These are phyloP conservation scores for Linnaemya vulpina DNA, from an alignment of 2,888 invertebrate genomes.

Conservation along the genomic window DNA sequence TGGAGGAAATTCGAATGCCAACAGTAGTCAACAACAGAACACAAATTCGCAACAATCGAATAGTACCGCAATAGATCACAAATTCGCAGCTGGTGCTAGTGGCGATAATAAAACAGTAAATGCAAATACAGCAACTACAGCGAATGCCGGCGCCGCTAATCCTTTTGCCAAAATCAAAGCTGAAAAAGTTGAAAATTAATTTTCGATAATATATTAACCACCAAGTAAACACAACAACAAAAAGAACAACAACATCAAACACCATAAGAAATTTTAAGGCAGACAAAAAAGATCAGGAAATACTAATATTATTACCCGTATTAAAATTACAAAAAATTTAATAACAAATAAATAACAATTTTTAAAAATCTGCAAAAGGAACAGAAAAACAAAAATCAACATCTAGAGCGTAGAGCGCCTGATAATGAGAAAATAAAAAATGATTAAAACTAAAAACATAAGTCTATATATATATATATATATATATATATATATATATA, in stretches of 20 bases:
- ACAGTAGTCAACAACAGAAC: slow-evolving; percentile 73
- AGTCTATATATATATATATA: slow-evolving; percentile 73
- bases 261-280: slow-evolving; percentile 60
- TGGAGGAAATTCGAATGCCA: slow-evolving; percentile 74
- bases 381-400: slow-evolving; percentile 61
- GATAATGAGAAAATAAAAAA: slow-evolving; percentile 73
- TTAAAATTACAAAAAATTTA: slow-evolving; percentile 66
- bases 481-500: no score
- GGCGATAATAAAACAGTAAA: slow-evolving; percentile 80
- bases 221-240: slow-evolving; percentile 56
- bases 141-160: slow-evolving; percentile 73
- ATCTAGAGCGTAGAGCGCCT: slow-evolving; percentile 73
- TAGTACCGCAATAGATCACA: slow-evolving; percentile 77
- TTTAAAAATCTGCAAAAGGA: slow-evolving; percentile 61
- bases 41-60: slow-evolving; percentile 82
- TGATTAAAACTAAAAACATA: slow-evolving; percentile 64
- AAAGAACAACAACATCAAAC: slow-evolving; percentile 69
- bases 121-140: slow-evolving; percentile 75
- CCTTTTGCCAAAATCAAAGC: slow-evolving; percentile 78
- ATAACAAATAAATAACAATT: slow-evolving; percentile 56
- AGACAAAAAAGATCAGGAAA: slow-evolving; percentile 64
- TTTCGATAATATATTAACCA: slow-evolving; percentile 67
- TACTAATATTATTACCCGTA: slow-evolving; percentile 52
- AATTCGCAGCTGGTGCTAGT: slow-evolving; percentile 76
- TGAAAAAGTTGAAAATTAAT: slow-evolving; percentile 79